Base-by-base conservation (phyloP, 2,113 vertebrate genomes). In the Cebus imitator region DNA sequence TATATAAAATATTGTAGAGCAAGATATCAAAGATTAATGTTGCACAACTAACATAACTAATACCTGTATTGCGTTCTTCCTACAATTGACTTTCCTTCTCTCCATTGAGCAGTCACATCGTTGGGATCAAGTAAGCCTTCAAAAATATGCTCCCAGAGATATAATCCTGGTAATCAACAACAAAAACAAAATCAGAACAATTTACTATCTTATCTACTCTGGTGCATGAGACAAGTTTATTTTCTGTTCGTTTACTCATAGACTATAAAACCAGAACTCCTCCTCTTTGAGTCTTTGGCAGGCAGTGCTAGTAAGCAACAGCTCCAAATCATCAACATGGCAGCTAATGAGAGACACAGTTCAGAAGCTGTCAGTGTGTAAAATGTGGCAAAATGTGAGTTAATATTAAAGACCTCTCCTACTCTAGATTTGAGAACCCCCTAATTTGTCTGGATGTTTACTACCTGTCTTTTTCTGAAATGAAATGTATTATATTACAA, bases 101-200 rank as follows among this genome's bases (percentile, higher is more conserved):
- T 99, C 99, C 99, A 99, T 50, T 99, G 99, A 94, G 99, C 99
- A 37, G 98, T 98, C 96, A 98, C 99, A 97, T 99, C 99, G 72
- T 97, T 90, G 72, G 99, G 99, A 78, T 99, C 99, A 96, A 99
- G 99, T 0, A 97, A 98, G 27, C 99, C 99, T 97, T 99, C 99
- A 95, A 99, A 99, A 98, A 99, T 99, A 98, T 99, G 99, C 30
- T 99, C 99, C 99, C 99, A 99, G 87, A 99, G 99, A 97, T 99
- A 99, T 95, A 99, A 99, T 66, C 99, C 99, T 99, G 97, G 40
- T 58, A 83, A 97, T n/a, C n/a, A 97, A 97, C 97, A 96, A 84
- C 5, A 61, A 91, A 98, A 48, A 96, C 3, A 50, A 64, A 89
- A 96, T 2, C 43, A 55, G 78, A 70, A 61, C 52, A 20, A 97